Base-by-base conservation (phyloP, 2,113 vertebrate species). In the Malurus melanocephalus region DNA sequence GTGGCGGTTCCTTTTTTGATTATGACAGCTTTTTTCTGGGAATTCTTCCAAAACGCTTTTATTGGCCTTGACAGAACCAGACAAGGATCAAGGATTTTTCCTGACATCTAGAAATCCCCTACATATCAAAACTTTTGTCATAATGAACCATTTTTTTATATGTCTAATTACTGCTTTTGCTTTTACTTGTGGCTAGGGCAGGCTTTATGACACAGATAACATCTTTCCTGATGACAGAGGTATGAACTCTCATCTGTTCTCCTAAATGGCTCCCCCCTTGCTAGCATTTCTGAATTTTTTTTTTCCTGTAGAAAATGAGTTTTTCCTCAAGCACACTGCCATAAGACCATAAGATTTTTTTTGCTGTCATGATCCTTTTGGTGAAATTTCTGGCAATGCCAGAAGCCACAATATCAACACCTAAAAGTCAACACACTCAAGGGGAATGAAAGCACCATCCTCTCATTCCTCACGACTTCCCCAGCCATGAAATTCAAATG, bases 311-410 rank as follows among this genome's bases (percentile, higher is more conserved):
- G 9, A 79, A 89, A 92, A 69, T 1, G 0, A 49, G 1, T 12
- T 74, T 74, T 65, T 38, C 24, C 26, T 8, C 27, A 59, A 69
- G 16, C 40, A 62, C 2, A 51, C 14, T 16, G 67, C 11, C 0
- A 0, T 23, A 76, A n/a, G 4, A 26, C 11, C 0, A 0, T 23
- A 76, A n/a, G 4, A 26, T 19, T 12, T 76, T 57, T 57, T 65
- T 35, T 77, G n/a, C 35, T 60, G 66, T 40, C 21, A 6, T 32
- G 30, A 65, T 14, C 5, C 48, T 46, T 11, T 21, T 38, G 35
- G n/a, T 73, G 52, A 86, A 74, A 56, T 67, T 67, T 68, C 49
- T 51, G 14, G 24, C 21, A 59, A 65, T 26, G 6, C 32, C n/a
- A 85, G 28, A 2, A 80, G 11, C 16, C 2, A 0, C 14, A 80